Percentiles rank a stretch among this genome's conserved stretches.
phyloP scores from a whole-genome alignment of 2,113 vertebrate species.

The Microtus ochrogaster region DNA sequence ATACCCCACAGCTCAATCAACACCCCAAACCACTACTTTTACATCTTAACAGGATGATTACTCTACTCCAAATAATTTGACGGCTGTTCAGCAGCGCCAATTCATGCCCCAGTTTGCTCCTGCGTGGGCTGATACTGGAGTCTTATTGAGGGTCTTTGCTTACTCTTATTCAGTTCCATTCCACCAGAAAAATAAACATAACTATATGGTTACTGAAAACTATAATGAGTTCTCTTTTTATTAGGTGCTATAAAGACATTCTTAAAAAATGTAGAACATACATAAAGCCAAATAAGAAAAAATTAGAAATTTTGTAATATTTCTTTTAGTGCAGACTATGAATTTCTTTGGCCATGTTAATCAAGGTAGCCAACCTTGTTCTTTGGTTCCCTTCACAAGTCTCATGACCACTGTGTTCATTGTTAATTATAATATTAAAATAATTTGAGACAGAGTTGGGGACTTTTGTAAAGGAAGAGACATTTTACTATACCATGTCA shows the following conservation, averaged over 20 bases:
- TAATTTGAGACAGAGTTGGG: not conserved
- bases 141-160: slow-evolving; percentile 7
- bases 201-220: not conserved
- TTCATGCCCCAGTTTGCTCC: not conserved
- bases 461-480: not conserved
- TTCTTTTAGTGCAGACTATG: not conserved
- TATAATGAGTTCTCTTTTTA: slow-evolving; percentile 36
- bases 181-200: slow-evolving; percentile 11
- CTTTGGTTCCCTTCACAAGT: not conserved
- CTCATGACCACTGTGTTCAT: not conserved
- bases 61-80: not conserved
- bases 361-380: not conserved
- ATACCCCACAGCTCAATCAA: not conserved
- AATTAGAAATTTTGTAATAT: not conserved
- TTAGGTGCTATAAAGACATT: not conserved
- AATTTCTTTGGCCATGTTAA: slow-evolving; percentile 28
- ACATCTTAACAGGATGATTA: not conserved
- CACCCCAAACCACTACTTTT: not conserved
- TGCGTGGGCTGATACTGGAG: not conserved
- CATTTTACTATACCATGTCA: not conserved
- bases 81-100: not conserved
- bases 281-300: slow-evolving; percentile 6
- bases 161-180: not conserved
- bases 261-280: not conserved
- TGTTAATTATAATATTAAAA: not conserved